These are phyloP conservation scores for Stictonetta naevosa DNA, from an alignment of 2,113 vertebrate species.

Conservation along the genomic window DNA sequence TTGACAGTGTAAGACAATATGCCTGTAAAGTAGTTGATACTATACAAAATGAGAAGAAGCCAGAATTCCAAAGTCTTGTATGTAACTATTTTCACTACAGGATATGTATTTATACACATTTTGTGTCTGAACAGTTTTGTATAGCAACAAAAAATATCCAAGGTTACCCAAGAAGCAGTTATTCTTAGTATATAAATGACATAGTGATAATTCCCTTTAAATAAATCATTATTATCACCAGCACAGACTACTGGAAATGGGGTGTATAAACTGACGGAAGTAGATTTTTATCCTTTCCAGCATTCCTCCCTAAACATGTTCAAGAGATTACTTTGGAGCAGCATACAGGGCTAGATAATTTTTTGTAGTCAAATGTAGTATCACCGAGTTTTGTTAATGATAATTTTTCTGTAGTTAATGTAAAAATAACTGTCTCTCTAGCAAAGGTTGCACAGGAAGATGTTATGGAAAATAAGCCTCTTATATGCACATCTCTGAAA, in stretches of 20 bases:
- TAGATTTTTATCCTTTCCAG: neutral
- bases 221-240: neutral
- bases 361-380: neutral
- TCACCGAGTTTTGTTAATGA: neutral
- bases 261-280: neutral
- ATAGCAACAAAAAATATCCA: neutral
- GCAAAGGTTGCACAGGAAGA: neutral
- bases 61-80: conserved; percentile 15
- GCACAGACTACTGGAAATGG: neutral
- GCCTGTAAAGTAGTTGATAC: neutral
- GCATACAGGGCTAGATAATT: neutral
- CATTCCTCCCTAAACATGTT: neutral
- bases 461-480: neutral
- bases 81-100: neutral
- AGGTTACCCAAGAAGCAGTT: neutral
- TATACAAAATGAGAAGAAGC: conserved; percentile 18
- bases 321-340: neutral
- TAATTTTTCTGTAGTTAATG: neutral
- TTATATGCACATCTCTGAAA: neutral
- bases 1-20: conserved; percentile 17
- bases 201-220: neutral
- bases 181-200: neutral
- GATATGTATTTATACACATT: neutral
- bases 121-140: neutral
- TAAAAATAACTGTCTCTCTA: neutral